Base-by-base conservation (phyloP, 2,888 invertebrate species). In the Drosophila mercatorum region DNA sequence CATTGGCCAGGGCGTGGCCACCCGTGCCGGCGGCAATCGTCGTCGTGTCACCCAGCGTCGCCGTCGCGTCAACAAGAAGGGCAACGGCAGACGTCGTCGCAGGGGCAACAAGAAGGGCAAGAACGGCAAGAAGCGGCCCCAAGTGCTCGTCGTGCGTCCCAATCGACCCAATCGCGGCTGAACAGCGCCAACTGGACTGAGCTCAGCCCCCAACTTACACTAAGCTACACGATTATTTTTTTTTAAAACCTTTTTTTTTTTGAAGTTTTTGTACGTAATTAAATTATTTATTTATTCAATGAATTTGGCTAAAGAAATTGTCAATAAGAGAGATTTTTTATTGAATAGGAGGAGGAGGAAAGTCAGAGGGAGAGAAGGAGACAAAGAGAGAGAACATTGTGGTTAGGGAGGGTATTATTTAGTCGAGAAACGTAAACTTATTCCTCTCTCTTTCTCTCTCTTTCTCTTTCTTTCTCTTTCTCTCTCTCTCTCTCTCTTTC, bases 101-200 rank as follows among this genome's bases (percentile, higher is more conserved):
- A 71, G 59, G 57, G 72, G 74, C 68, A 80, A 64, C 58, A 51
- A 17, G 49, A 31, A 31, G 7, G 49, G 49, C 49, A 88, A 88
- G 17, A 59, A 28, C 7, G 73, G 75, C 65, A 77, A 66, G 17
- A 81, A 79, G 46, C 64, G 75, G 5, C 82, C 85, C 7, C 75
- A 85, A 55, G 88, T 88, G 10, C n/a, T 79, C 44, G 72, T 86
- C 0, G 60, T 87, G 17, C 87, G 88, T 22, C 85, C 85, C 46
- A 84, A 81, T 64, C 85, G 80, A 59, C 85, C 85, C 46, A 84
- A 81, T 64, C 85, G 80, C 61, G 88, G 88, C 14, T 84, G 34
- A 74, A 34, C 17, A 0, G 22, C 3, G 1, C 1, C 41, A 5
- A 26, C 7, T 22, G 22, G 22, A 14, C 17, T 11, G 11, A 11